Evolutionary conservation across 1,140 invertebrate species (phyloP), one percentile per base, ranked within the genome.

Genomic region (Bombyx mandarina): DNA sequence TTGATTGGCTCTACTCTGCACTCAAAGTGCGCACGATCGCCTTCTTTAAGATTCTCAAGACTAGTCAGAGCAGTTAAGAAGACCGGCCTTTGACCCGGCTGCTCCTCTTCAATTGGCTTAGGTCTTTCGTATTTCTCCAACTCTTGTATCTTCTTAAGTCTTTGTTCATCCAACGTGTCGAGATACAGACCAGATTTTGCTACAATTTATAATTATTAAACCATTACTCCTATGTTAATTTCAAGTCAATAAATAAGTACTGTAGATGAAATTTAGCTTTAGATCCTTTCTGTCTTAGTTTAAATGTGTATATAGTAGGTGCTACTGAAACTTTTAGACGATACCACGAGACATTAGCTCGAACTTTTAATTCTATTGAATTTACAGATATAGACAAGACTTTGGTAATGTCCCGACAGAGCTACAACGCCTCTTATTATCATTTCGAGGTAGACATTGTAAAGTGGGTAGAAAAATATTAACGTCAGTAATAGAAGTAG

Each of bases 1-100:
- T 98, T 98, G 62, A 99, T 95, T 8, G 98, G 98, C 73, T 98
- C 95, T 12, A 99, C 93, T 57, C 96, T 92, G 75, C 96, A 98
- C 90, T 99, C 98, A 64, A 99, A 91, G 88, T 99, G 97, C 64
- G 95, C 94, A 63, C 96, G 94, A 74, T 97, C 95, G 52, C 95
- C 94, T 90, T 98, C 97, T 80, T 95, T 95, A 8, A 97, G 77
- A 77, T 95, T 93, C 75, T 97, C 94, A 56, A 96, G 88, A 76
- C 93, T 97, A 62, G 92, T 94, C 2, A 98, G 88, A 45, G 96
- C 93, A 7, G 95, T 97, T 1, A 96, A 88, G 89, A 97, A 97
- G 4, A 96, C 92, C 62, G 95, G 95, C 80, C 94, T 93, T 78
- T 97, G 93, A 71, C 93, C 91, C 73, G 91, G 88, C 69, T 93